Conservation (phyloP, 2,888 invertebrate species). For the Temnothorax unifasciatus region DNA sequence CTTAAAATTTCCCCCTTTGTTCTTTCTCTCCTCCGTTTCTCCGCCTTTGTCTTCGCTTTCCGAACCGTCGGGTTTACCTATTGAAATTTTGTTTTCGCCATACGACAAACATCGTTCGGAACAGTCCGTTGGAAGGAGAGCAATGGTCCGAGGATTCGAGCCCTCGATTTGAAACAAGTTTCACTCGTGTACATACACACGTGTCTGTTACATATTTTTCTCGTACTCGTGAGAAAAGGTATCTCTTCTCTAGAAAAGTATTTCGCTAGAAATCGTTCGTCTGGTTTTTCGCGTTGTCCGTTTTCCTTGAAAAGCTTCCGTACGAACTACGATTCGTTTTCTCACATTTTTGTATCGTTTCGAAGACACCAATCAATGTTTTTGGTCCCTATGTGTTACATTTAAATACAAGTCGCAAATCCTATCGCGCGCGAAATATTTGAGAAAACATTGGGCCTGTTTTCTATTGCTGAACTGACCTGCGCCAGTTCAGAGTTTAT, state of each 20-base stretch:
- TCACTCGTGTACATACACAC: not conserved
- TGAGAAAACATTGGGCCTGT: conserved; percentile 25
- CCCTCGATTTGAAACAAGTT: not conserved
- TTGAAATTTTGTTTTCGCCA: conserved; percentile 40
- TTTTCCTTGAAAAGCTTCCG: conserved; percentile 41
- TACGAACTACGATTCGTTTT: conserved; percentile 39
- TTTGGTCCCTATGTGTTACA: conserved; percentile 46
- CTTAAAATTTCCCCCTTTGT: not conserved
- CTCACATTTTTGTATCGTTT: not conserved
- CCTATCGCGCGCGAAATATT: conserved; percentile 12
- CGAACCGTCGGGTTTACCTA: not conserved
- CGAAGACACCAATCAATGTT: conserved; percentile 42
- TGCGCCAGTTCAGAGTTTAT: too few species aligned
- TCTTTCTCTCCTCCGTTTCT: conserved; percentile 59
- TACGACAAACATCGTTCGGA: conserved; percentile 31
- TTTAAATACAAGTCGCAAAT: conserved; percentile 31
- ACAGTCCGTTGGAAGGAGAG: conserved; percentile 7
- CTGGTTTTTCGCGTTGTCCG: conserved; percentile 58
- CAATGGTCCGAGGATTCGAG: not conserved
- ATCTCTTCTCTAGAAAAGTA: conserved; percentile 56
- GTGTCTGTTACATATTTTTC: conserved; percentile 10
- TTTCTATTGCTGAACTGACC: too few species aligned
- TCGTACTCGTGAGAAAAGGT: conserved; percentile 57
- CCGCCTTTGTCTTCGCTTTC: conserved; percentile 49
- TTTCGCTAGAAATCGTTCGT: conserved; percentile 53